These are phyloP conservation scores for Trisateles emortualis DNA, from an alignment of 2,888 invertebrate genomes.

Conservation along the genomic window DNA sequence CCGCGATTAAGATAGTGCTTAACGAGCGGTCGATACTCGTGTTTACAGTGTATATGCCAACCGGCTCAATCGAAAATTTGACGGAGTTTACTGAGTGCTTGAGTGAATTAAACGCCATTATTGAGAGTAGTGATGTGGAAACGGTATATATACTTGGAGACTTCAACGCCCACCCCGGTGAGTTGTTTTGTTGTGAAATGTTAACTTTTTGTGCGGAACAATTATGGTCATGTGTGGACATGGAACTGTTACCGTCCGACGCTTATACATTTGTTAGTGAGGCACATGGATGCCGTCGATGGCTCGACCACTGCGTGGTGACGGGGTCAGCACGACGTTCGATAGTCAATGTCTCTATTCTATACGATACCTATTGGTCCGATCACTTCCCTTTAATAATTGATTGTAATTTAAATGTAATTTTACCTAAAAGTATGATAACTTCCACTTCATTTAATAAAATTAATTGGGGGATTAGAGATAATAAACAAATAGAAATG, in stretches of 20 bases:
- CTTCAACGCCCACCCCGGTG: conserved; percentile 23
- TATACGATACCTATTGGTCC: not conserved
- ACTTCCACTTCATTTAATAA: not conserved
- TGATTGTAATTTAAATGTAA: not conserved
- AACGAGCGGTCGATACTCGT: not conserved
- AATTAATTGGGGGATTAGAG: not conserved
- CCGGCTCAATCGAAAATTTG: conserved; percentile 3
- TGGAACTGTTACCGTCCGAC: not conserved
- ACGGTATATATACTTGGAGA: conserved; percentile 15
- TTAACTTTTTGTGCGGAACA: conserved; percentile 12
- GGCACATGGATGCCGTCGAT: not conserved
- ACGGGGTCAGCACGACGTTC: conserved; percentile 1
- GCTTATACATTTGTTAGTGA: conserved; percentile 8
- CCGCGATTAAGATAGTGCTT: conserved; percentile 2
- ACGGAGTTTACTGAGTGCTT: conserved; percentile 3
- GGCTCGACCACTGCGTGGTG: conserved; percentile 17
- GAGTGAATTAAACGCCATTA: conserved; percentile 2
- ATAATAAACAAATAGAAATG: not conserved
- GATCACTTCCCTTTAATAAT: not conserved
- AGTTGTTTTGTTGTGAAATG: conserved; percentile 24
- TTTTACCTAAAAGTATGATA: not conserved
- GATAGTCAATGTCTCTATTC: not conserved
- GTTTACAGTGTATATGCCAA: conserved; percentile 18
- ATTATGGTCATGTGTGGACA: conserved; percentile 8
- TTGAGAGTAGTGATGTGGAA: conserved; percentile 19